These are phyloP conservation scores for Crypturellus undulatus DNA, from an alignment of 2,113 vertebrate genomes.

Conservation along the genomic window DNA sequence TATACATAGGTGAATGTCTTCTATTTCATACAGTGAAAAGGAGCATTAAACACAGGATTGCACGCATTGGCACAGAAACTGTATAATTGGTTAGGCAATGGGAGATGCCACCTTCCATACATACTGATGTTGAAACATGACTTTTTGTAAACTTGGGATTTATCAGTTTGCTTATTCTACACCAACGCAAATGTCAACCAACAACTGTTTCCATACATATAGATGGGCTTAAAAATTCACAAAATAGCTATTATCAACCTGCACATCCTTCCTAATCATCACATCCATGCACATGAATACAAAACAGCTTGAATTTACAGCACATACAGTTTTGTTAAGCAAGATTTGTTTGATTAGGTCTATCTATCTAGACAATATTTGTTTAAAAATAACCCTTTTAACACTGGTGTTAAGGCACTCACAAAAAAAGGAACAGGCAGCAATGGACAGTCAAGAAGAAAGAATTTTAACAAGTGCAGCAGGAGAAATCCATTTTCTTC, in stretches of 20 bases:
- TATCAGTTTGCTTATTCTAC: background rate
- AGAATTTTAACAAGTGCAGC: background rate
- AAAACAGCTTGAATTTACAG: constrained; percentile 26
- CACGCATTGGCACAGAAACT: background rate
- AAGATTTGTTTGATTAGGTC: background rate
- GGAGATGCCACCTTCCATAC: background rate
- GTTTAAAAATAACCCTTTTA: constrained; percentile 1
- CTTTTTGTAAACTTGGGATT: background rate
- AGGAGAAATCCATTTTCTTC: constrained; percentile 9
- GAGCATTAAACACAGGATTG: background rate
- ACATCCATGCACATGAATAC: background rate
- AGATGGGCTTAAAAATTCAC: background rate
- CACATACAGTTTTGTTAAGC: background rate
- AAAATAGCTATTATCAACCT: background rate
- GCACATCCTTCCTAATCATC: background rate
- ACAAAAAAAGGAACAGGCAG: background rate
- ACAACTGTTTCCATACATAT: background rate
- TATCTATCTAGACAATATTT: background rate
- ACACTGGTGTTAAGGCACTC: background rate
- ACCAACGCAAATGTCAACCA: background rate
- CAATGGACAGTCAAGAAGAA: background rate
- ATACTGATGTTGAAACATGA: background rate
- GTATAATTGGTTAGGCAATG: too few species aligned
- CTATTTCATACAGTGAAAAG: background rate
- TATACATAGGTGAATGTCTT: background rate